These are phyloP conservation scores for Lasioglossum baleicum DNA, from an alignment of 1,140 invertebrate genomes.

Conservation along the genomic window DNA sequence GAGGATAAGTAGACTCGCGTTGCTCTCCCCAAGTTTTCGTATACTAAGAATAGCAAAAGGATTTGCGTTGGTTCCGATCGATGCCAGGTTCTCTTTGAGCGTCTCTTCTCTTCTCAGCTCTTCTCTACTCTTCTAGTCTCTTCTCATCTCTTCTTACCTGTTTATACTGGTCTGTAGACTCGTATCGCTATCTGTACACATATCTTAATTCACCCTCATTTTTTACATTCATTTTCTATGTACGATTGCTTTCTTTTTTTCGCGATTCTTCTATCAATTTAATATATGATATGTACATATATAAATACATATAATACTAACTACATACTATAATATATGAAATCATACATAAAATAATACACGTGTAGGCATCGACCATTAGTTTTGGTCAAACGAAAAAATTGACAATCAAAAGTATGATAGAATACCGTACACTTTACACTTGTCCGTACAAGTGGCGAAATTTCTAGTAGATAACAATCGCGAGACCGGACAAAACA, in stretches of 20 bases:
- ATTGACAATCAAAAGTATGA: too few relatives aligned
- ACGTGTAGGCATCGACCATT: too few relatives aligned
- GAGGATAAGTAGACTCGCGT: not conserved
- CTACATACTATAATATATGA: not conserved
- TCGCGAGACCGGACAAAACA: too few relatives aligned
- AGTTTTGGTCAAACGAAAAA: not conserved
- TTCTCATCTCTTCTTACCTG: not conserved
- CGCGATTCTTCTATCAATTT: too few relatives aligned
- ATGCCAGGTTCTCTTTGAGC: conserved; percentile 58
- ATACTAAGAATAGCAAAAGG: conserved; percentile 49
- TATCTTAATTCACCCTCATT: not conserved
- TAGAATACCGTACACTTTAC: too few relatives aligned
- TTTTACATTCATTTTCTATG: conserved; percentile 83
- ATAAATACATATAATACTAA: too few relatives aligned
- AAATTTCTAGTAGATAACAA: too few relatives aligned
- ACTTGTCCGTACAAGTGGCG: too few relatives aligned
- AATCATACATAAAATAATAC: too few relatives aligned
- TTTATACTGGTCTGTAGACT: not conserved
- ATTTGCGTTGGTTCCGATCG: conserved; percentile 54
- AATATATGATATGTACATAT: too few relatives aligned
- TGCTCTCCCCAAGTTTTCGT: not conserved
- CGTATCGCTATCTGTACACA: not conserved
- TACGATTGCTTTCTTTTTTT: conserved; percentile 79
- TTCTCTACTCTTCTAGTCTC: not conserved
- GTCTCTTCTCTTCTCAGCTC: not conserved